Evolutionary conservation across 2,113 vertebrate species (phyloP).

Genomic region (Clarias macrocephalus): DNA sequence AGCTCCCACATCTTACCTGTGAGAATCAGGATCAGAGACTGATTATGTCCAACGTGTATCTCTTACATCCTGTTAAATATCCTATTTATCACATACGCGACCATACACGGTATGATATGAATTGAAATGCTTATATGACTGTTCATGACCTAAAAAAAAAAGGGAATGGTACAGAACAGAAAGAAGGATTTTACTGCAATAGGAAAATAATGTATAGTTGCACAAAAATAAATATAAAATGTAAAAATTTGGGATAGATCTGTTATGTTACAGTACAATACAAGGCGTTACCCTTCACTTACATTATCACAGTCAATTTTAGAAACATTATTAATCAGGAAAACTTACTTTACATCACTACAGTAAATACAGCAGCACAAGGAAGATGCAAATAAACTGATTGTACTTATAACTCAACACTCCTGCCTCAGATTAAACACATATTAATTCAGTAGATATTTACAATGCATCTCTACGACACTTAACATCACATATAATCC

Average conservation of each 20-base stretch:
- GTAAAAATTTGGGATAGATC: too few relatives aligned
- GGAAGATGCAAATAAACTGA: not conserved
- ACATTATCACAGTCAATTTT: not conserved
- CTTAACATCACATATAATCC: not conserved
- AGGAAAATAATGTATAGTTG: too few relatives aligned
- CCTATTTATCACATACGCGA: too few relatives aligned
- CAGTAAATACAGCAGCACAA: not conserved
- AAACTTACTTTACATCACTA: not conserved
- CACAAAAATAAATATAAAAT: too few relatives aligned
- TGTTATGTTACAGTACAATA: not conserved
- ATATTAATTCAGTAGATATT: not conserved
- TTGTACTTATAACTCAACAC: not conserved
- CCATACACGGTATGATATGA: too few relatives aligned
- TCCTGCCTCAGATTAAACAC: not conserved
- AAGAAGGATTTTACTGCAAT: too few relatives aligned
- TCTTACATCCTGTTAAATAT: too few relatives aligned
- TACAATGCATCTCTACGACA: not conserved
- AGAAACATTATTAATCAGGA: not conserved
- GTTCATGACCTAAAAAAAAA: too few relatives aligned
- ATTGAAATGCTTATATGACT: too few relatives aligned
- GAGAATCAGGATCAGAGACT: not conserved
- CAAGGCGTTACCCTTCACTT: not conserved
- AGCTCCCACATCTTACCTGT: conserved; percentile 3
- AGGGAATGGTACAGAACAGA: too few relatives aligned
- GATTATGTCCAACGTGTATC: not conserved